These are phyloP conservation scores for Chionodraco myersi DNA, from an alignment of 2,113 vertebrate genomes.

Conservation along the genomic window DNA sequence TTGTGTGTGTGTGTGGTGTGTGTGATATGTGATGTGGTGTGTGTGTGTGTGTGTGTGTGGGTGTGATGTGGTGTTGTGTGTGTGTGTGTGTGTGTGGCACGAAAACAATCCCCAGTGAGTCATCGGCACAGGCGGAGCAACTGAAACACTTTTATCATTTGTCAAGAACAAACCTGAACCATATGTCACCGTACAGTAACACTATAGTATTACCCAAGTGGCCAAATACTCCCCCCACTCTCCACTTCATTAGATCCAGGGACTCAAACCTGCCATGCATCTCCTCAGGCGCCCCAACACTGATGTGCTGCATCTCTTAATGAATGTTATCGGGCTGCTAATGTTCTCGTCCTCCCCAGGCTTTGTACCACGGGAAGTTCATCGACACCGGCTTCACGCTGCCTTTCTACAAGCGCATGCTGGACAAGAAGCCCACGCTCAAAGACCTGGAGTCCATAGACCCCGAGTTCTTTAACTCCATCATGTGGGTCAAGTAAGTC, in stretches of 20 bases:
- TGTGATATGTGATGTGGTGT: too few relatives aligned
- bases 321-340: background rate
- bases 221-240: background rate
- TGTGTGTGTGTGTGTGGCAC: background rate
- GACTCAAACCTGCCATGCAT: background rate
- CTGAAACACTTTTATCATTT: constrained; percentile 6
- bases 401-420: constrained; percentile 98
- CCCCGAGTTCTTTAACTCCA: constrained; percentile 98
- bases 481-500: constrained; percentile 98
- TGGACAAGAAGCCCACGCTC: constrained; percentile 96
- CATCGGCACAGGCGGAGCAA: background rate
- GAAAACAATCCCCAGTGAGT: constrained; percentile 26
- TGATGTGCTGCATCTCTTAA: background rate
- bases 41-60: too few relatives aligned
- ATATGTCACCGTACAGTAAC: constrained; percentile 31
- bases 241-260: background rate
- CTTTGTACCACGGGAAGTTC: constrained; percentile 97
- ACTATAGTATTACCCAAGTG: background rate
- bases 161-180: constrained; percentile 19
- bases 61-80: too few relatives aligned
- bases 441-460: constrained; percentile 99
- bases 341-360: constrained; percentile 77
- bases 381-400: constrained; percentile 98
- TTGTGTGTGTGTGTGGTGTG: too few relatives aligned
- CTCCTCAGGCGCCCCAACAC: background rate